These are phyloP conservation scores for Crepidodera aurea DNA, from an alignment of 2,888 invertebrate species.

Conservation along the genomic window DNA sequence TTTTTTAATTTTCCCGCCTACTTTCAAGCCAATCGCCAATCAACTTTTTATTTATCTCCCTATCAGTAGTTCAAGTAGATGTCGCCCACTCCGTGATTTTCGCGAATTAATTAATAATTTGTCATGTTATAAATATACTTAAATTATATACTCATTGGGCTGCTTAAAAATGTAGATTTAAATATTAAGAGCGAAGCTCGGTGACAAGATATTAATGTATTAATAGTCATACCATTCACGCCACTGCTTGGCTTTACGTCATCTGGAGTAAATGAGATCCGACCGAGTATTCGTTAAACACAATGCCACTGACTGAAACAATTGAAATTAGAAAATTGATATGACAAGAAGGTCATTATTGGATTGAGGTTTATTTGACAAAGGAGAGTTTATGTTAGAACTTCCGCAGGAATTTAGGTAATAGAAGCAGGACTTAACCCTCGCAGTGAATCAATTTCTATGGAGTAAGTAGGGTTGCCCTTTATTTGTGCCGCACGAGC, in stretches of 20 bases:
- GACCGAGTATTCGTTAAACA: background rate
- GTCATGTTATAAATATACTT: no score
- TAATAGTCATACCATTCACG: no score
- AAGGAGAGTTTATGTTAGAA: conserved; percentile 1
- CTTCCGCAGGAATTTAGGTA: background rate
- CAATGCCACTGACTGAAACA: background rate
- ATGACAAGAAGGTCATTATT: conserved; percentile 6
- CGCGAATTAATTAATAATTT: no score
- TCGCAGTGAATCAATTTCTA: background rate
- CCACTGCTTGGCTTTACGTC: background rate
- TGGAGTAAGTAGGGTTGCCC: background rate
- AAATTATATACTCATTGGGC: no score
- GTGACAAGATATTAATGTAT: no score
- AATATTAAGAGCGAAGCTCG: no score
- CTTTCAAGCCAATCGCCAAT: no score
- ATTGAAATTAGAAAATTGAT: conserved; percentile 10
- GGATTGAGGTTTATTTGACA: conserved; percentile 4
- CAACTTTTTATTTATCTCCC: no score
- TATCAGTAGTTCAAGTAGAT: no score
- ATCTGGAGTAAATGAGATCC: background rate
- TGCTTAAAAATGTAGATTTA: no score
- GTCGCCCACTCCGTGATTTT: no score
- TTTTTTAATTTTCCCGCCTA: no score
- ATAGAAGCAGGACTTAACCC: background rate
- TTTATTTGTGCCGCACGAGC: background rate